Percentiles rank a stretch among this genome's conserved stretches.
Evolutionary conservation across 2,797 vertebrate genomes (phyloP).

Genomic region (Gephyroberyx darwinii): DNA sequence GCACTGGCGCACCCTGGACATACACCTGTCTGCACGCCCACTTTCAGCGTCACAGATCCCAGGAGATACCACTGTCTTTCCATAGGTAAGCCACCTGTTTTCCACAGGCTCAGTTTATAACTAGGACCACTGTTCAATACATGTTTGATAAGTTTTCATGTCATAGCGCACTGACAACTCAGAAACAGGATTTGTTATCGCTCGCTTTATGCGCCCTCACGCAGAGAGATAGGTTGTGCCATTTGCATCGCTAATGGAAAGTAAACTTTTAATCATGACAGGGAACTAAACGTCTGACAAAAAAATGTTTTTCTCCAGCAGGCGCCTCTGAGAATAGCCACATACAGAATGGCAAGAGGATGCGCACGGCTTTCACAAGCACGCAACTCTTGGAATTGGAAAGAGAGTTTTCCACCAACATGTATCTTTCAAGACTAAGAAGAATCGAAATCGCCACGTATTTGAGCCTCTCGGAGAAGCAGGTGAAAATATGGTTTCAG

Average conservation of each 20-base stretch:
- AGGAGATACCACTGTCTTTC: slow-evolving; percentile 95
- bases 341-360: slow-evolving; percentile 95
- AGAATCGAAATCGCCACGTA: slow-evolving; percentile 98
- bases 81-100: slow-evolving; percentile 87
- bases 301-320: slow-evolving; percentile 57
- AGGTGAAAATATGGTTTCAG: slow-evolving; percentile 99
- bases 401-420: slow-evolving; percentile 97
- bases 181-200: neutral
- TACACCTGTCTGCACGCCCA: slow-evolving; percentile 81
- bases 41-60: slow-evolving; percentile 94
- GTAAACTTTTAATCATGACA: neutral
- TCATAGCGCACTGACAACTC: neutral
- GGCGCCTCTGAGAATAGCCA: slow-evolving; percentile 87
- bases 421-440: slow-evolving; percentile 95
- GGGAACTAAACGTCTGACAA: slow-evolving; percentile 3
- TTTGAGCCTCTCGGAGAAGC: slow-evolving; percentile 95
- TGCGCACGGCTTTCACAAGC: slow-evolving; percentile 98
- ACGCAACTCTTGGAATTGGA: slow-evolving; percentile 98
- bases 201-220: slow-evolving; percentile 47
- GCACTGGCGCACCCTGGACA: slow-evolving; percentile 85
- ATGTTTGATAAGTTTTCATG: neutral
- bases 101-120: neutral
- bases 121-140: neutral
- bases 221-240: neutral
- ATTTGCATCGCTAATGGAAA: neutral